Conservation (phyloP, 2,113 vertebrate genomes). For the Microcebus lehilahytsara region DNA sequence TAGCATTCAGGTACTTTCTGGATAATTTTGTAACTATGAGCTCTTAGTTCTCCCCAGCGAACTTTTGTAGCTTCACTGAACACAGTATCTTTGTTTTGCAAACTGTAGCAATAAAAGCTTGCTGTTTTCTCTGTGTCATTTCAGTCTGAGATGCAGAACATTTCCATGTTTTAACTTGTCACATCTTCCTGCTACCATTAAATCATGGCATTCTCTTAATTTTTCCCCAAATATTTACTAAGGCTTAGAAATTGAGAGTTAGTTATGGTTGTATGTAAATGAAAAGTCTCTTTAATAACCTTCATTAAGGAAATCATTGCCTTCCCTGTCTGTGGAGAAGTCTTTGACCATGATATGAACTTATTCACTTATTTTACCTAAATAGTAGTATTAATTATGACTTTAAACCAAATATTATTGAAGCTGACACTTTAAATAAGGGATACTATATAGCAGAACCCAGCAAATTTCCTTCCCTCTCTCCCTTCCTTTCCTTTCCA, state of each 20-base stretch:
- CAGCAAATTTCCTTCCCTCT: not conserved
- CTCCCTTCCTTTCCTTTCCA: not conserved
- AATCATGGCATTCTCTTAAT: not conserved
- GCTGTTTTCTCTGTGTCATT: not conserved
- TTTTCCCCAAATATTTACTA: not conserved
- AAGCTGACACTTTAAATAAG: not conserved
- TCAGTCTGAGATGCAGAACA: not conserved
- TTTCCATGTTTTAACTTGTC: not conserved
- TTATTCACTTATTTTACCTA: not conserved
- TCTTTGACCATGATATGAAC: not conserved
- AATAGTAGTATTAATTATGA: not conserved
- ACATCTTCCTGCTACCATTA: not conserved
- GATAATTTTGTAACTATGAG: not conserved
- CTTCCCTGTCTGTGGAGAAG: not conserved
- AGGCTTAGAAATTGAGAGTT: not conserved
- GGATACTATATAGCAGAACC: not conserved
- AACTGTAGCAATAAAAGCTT: not conserved
- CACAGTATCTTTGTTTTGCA: not conserved
- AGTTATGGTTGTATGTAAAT: not conserved
- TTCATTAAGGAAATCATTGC: not conserved
- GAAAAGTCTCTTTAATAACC: not conserved
- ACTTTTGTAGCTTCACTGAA: not conserved
- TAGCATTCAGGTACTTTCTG: not conserved
- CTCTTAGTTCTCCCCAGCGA: not conserved
- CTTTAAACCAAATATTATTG: not conserved